phyloP scores from a whole-genome alignment of 2,888 invertebrate genomes.

The Drosophila silvestris region DNA sequence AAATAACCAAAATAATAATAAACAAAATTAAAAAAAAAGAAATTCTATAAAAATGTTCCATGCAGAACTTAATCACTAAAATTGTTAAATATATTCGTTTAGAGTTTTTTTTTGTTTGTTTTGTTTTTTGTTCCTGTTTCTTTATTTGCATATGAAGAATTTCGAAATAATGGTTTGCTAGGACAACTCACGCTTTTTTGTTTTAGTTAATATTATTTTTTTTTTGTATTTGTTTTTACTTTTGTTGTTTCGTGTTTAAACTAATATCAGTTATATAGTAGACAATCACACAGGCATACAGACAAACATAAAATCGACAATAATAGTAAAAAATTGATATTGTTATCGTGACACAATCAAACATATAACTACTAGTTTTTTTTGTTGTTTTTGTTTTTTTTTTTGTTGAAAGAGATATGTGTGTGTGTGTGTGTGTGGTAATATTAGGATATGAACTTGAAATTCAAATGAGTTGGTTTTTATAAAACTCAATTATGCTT shows the following conservation, averaged over 20 bases:
- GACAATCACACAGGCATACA: slow-evolving; percentile 70
- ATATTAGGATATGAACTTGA: slow-evolving; percentile 47
- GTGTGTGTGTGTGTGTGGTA: slow-evolving; percentile 13
- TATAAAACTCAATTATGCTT: slow-evolving; percentile 51
- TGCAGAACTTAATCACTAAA: slow-evolving; percentile 62
- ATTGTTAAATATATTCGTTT: slow-evolving; percentile 47
- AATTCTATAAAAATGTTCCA: slow-evolving; percentile 30
- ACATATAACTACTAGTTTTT: slow-evolving; percentile 46
- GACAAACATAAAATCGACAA: slow-evolving; percentile 43
- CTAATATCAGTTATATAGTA: slow-evolving; percentile 75
- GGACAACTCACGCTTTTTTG: slow-evolving; percentile 64
- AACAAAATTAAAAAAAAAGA: slow-evolving; percentile 18
- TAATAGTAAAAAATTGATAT: slow-evolving; percentile 43
- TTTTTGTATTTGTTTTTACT: slow-evolving; percentile 23
- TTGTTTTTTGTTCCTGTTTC: slow-evolving; percentile 39
- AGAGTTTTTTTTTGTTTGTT: slow-evolving; percentile 28
- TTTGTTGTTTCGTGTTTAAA: slow-evolving; percentile 48
- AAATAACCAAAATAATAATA: slow-evolving; percentile 71
- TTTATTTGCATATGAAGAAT: slow-evolving; percentile 53
- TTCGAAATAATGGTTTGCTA: slow-evolving; percentile 80
- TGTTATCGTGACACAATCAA: slow-evolving; percentile 57
- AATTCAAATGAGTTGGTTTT: slow-evolving; percentile 53
- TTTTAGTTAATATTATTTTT: slow-evolving; percentile 4
- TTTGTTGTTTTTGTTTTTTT: not conserved
- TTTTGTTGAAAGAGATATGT: slow-evolving; percentile 19